Base-by-base conservation (phyloP, 2,797 vertebrate genomes). In the Pangasius sanitwongsei region DNA sequence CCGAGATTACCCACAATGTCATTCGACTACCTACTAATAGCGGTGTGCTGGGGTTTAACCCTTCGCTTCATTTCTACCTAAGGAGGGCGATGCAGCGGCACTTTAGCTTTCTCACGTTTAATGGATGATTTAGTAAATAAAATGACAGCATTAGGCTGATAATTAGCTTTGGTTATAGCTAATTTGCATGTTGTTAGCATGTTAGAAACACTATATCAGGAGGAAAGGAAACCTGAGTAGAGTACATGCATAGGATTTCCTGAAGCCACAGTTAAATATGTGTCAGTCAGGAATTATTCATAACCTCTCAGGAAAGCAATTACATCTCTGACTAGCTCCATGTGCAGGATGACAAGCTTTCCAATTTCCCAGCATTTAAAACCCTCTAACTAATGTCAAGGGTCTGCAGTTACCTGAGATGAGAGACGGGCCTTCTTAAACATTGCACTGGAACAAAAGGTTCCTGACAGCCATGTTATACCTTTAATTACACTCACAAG, bases 361-460 rank as follows among this genome's bases (percentile, higher is more conserved):
- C 74, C 59, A 63, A 87, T 89, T 77, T 65, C 70, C 50, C 48
- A 44, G 48, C 82, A 87, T 90, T 88, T 88, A 82, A 88, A 89
- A 31, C 72, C 86, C 63, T 87, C 50, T 20, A 83, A 48, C 67
- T 55, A 34, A 80, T 72, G 59, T 67, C 70, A 65, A 53, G 53
- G 61, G 61, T 67, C 13, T 50, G 89, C 23, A 72, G 37, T 82
- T 75, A 81, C 63, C 70, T 72, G 67, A 18, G 87, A 50, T 31
- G 34, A 87, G 69, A 85, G 6, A n/a, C 28, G 13, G 53, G 3
- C 5, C 67, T 72, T 28, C 74, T 50, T 70, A 55, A 34, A 83
- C 80, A 53, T 37, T 37, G 23, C 23, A 25, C 31, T 25, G 15
- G 70, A 67, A 69, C 57, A 50, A 85, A 81, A 53, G 48, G 23